Percentiles rank a stretch among this genome's conserved stretches.
These are phyloP conservation scores for Gymnodraco acuticeps DNA, from an alignment of 2,797 vertebrate genomes.

Conservation along the genomic window DNA sequence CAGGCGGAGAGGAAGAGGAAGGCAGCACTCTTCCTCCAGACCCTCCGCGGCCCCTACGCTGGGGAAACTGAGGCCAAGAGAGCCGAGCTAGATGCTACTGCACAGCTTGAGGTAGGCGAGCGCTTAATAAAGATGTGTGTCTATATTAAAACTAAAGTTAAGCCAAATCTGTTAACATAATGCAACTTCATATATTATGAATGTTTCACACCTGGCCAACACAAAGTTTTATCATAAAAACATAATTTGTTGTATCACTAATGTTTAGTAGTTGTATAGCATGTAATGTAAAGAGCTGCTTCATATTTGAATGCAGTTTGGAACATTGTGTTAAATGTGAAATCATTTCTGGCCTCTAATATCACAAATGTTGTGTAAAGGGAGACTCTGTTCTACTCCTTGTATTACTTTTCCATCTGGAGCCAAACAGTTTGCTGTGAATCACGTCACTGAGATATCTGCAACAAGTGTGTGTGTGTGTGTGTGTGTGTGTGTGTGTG, in stretches of 20 bases:
- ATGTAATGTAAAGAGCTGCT: not conserved
- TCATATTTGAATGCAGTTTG: not conserved
- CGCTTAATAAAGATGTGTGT: not conserved
- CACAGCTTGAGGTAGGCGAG: slow-evolving; percentile 84
- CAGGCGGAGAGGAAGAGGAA: slow-evolving; percentile 98
- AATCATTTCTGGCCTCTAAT: too few relatives aligned
- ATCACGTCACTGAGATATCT: too few relatives aligned
- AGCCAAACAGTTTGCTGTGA: too few relatives aligned
- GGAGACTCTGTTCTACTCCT: not conserved
- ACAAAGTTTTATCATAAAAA: not conserved
- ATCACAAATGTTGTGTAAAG: too few relatives aligned
- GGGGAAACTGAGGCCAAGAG: slow-evolving; percentile 89
- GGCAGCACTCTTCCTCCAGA: slow-evolving; percentile 95
- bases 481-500: too few relatives aligned
- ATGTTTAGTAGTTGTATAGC: not conserved
- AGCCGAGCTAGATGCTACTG: slow-evolving; percentile 82
- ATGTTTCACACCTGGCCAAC: not conserved
- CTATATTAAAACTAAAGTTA: not conserved
- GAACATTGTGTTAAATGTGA: too few relatives aligned
- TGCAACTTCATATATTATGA: too few relatives aligned
- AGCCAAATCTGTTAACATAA: too few relatives aligned
- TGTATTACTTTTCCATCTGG: not conserved
- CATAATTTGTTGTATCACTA: not conserved
- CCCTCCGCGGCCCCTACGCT: slow-evolving; percentile 86
- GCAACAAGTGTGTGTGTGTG: too few relatives aligned